Base-by-base conservation (phyloP, 2,888 invertebrate species). In the Nephrotoma guestfalica region DNA sequence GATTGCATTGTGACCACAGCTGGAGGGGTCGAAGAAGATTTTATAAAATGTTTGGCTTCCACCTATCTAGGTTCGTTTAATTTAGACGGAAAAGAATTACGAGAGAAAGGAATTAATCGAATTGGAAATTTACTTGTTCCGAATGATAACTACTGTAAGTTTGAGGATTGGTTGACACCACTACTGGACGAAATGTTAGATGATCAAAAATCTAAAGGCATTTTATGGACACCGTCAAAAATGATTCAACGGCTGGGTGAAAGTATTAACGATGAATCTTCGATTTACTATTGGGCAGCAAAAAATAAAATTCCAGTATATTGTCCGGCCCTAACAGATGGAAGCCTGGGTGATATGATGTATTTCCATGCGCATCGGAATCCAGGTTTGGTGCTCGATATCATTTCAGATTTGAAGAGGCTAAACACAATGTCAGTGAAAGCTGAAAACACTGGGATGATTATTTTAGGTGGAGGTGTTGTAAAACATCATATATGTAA, bases 401-500 rank as follows among this genome's bases (percentile, higher is more conserved):
- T 99, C 90, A 93, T 98, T 40, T 96, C 97, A 90, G 99, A 99
- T 92, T 92, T 99, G 87, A 93, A 96, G 86, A 93, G 97, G 87
- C 92, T 99, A 41, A 99, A 99, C 92, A 95, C 96, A 30, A 97
- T 99, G 94, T 97, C 99, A 15, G 96, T 99, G 9, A 97, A 97
- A 90, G 97, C 99, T 0, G 92, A 94, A 41, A 96, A 97, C 90
- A 96, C 97, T n/a, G 99, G 99, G 11, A 97, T 99, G 94, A 96
- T 99, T 57, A 98, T 99, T 87, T 91, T 99, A 87, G 99, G 99
- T 4, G 99, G 99, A 0, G 99, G 99, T 7, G 92, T 99, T 0
- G 93, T 99, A n/a, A 99, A 99, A 92, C 99, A 99, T 92, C 99
- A 99, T 90, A 98, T 99, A 89, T 98, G 98, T 92, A 99, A 99